Percentiles rank a stretch among this genome's conserved stretches.
These are phyloP conservation scores for Gallinago undulata DNA, from an alignment of 2,113 vertebrate species.

Conservation along the genomic window DNA sequence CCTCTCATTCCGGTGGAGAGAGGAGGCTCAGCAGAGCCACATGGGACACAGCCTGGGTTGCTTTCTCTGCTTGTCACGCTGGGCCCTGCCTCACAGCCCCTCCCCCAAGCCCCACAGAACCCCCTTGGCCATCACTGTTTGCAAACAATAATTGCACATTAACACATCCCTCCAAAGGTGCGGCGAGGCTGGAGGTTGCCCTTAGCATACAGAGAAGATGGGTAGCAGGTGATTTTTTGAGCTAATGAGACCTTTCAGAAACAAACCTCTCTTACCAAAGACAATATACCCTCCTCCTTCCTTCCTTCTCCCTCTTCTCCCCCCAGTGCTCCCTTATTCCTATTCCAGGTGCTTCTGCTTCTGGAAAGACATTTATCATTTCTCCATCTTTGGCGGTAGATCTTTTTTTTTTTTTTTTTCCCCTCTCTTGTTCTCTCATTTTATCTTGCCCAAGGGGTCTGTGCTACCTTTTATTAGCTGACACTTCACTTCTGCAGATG, in stretches of 20 bases:
- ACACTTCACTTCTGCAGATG: slow-evolving; percentile 65
- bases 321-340: background rate
- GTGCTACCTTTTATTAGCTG: slow-evolving; percentile 70
- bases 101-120: no score
- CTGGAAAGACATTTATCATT: slow-evolving; percentile 61
- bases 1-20: background rate
- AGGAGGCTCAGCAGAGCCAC: background rate
- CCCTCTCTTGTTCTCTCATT: slow-evolving; percentile 23
- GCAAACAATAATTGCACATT: background rate
- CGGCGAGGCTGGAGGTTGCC: background rate
- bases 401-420: background rate
- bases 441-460: slow-evolving; percentile 65
- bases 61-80: fast-evolving
- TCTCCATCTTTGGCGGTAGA: background rate
- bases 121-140: background rate
- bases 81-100: fast-evolving
- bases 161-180: background rate
- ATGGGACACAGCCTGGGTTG: background rate
- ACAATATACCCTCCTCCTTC: background rate
- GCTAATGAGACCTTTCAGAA: background rate
- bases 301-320: background rate
- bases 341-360: slow-evolving; percentile 49
- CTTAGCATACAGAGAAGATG: background rate
- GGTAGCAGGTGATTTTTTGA: background rate
- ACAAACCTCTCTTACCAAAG: background rate